Conservation (phyloP, 2,797 vertebrate genomes). For the Scolopax bukidnonensis region DNA sequence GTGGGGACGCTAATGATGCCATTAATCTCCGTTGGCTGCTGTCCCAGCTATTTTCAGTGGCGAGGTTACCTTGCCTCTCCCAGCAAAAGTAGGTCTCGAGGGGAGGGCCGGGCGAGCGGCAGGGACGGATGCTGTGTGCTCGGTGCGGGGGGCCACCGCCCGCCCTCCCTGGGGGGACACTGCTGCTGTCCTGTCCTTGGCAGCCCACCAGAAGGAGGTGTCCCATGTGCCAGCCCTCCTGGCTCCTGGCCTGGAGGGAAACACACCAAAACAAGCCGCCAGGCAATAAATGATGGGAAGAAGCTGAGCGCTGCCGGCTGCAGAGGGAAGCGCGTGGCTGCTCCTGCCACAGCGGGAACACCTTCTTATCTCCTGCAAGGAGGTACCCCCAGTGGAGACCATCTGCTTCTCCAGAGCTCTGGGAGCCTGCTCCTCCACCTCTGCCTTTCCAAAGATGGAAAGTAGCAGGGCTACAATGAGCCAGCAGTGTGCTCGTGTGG, state of each 20-base stretch:
- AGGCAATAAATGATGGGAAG: neutral
- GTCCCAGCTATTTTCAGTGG: constrained; percentile 42
- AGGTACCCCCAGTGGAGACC: neutral
- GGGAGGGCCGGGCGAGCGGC: neutral
- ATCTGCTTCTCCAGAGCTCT: neutral
- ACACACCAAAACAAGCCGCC: neutral
- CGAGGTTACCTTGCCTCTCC: constrained; percentile 38
- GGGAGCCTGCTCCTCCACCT: neutral
- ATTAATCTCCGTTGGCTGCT: constrained; percentile 35
- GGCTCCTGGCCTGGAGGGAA: neutral
- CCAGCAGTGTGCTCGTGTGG: too few species aligned
- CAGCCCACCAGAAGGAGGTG: neutral
- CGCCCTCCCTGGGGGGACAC: neutral
- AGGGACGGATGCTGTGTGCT: neutral
- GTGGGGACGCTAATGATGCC: constrained; percentile 45
- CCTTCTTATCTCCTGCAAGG: neutral
- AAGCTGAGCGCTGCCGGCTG: neutral
- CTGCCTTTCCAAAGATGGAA: neutral
- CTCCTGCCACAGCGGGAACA: fast-evolving
- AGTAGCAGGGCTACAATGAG: too few species aligned
- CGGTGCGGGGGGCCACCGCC: neutral
- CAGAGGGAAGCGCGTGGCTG: neutral
- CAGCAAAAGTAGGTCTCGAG: neutral
- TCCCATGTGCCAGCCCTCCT: neutral
- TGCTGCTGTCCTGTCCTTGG: neutral